Percentiles rank a stretch among this genome's conserved stretches.
These are phyloP conservation scores for Drosophila orosa DNA, from an alignment of 1,140 invertebrate genomes.

Conservation along the genomic window DNA sequence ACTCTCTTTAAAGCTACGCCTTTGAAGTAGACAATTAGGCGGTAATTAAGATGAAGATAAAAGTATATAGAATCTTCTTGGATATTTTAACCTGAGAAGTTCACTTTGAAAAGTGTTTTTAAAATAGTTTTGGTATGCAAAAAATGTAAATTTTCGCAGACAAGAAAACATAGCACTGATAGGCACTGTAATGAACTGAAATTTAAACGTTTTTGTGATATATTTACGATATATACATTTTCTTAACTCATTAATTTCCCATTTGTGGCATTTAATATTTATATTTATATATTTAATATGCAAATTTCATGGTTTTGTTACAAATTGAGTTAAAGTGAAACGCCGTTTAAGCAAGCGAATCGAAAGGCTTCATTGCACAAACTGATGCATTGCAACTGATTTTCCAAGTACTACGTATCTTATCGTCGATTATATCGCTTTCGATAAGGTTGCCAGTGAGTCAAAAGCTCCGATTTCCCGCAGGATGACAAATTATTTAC, in stretches of 20 bases:
- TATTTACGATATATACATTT: neutral
- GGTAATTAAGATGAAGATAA: conserved; percentile 21
- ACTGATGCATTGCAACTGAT: neutral
- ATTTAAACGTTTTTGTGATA: neutral
- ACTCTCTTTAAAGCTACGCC: neutral
- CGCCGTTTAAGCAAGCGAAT: conserved; percentile 8
- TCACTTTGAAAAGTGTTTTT: too few relatives aligned
- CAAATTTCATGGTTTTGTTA: conserved; percentile 34
- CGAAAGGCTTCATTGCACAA: conserved; percentile 21
- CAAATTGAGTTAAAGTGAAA: conserved; percentile 5
- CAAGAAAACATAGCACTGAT: neutral
- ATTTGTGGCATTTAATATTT: neutral
- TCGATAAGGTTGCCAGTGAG: conserved; percentile 16
- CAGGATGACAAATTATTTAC: conserved; percentile 22
- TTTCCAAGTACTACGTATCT: neutral
- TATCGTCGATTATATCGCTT: neutral
- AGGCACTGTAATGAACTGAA: neutral
- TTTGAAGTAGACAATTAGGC: conserved; percentile 31
- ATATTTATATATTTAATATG: neutral
- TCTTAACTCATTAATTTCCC: neutral
- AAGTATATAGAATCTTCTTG: neutral
- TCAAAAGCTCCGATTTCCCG: neutral
- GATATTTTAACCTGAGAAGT: neutral
- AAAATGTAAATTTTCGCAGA: neutral
- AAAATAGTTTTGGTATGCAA: neutral